phyloP scores from a whole-genome alignment of 2,888 invertebrate species.

The Drosophila suboccidentalis region DNA sequence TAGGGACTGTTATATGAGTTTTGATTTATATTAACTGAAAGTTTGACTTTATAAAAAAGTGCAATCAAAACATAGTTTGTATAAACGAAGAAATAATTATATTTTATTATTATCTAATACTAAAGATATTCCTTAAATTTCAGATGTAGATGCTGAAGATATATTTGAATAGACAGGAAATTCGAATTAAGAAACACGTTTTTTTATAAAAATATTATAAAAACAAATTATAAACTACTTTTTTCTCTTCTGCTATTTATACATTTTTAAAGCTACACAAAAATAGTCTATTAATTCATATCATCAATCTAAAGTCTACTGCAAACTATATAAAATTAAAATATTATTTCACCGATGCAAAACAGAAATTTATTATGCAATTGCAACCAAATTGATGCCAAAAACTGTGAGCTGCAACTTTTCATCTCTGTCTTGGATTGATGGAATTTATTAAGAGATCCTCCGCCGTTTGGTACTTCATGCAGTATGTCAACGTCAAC shows the following conservation, averaged over 20 bases:
- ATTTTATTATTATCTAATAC: too few species aligned
- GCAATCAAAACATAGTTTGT: not conserved
- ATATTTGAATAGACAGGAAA: too few species aligned
- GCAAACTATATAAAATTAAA: not conserved
- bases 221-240: too few species aligned
- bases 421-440: not conserved
- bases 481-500: constrained; percentile 28
- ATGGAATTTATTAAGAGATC: constrained; percentile 32
- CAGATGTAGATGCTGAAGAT: too few species aligned
- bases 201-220: too few species aligned
- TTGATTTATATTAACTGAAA: not conserved
- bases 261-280: not conserved
- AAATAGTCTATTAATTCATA: not conserved
- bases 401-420: constrained; percentile 8
- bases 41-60: not conserved
- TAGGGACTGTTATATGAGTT: not conserved
- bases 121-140: too few species aligned
- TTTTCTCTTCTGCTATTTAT: not conserved
- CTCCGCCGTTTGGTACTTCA: not conserved
- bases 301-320: not conserved
- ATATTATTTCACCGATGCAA: constrained; percentile 4
- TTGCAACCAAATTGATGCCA: constrained; percentile 17
- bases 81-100: too few species aligned
- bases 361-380: constrained; percentile 8
- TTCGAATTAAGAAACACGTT: too few species aligned